These are phyloP conservation scores for Lepus europaeus DNA, from an alignment of 2,113 vertebrate genomes.

Conservation along the genomic window DNA sequence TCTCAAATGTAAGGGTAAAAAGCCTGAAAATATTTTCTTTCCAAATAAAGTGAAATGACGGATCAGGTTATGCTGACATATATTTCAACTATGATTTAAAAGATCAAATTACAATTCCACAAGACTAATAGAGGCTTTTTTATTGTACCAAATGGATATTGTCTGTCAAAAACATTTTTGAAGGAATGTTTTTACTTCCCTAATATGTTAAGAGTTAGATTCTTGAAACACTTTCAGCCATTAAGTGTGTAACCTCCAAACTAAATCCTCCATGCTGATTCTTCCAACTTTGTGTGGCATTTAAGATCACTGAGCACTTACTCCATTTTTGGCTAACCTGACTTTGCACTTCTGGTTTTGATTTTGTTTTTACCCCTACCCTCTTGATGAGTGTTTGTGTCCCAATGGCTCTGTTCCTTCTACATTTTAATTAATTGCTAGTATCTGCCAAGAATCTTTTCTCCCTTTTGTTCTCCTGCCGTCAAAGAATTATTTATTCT, in stretches of 20 bases:
- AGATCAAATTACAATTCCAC: conserved; percentile 32
- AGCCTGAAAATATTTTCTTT: conserved; percentile 33
- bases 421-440: not conserved
- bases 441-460: not conserved
- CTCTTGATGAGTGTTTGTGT: not conserved
- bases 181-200: not conserved
- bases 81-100: conserved; percentile 27
- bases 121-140: not conserved
- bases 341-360: conserved; percentile 47
- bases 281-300: conserved; percentile 4
- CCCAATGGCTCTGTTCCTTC: not conserved
- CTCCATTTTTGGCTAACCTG: conserved; percentile 60
- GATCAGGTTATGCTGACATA: not conserved
- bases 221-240: not conserved
- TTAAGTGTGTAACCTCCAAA: not conserved
- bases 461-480: not conserved
- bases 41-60: not conserved
- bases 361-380: not conserved
- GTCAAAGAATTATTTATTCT: not conserved
- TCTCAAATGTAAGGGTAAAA: conserved; percentile 23
- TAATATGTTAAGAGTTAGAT: conserved; percentile 9
- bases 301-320: conserved; percentile 23
- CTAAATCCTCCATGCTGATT: not conserved
- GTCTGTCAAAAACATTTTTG: not conserved
- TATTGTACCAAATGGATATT: not conserved